A percentile compares a stretch with the other conserved stretches of the same genome.
These are phyloP conservation scores for Zaprionus davidi DNA, from an alignment of 1,140 invertebrate genomes.

Conservation along the genomic window DNA sequence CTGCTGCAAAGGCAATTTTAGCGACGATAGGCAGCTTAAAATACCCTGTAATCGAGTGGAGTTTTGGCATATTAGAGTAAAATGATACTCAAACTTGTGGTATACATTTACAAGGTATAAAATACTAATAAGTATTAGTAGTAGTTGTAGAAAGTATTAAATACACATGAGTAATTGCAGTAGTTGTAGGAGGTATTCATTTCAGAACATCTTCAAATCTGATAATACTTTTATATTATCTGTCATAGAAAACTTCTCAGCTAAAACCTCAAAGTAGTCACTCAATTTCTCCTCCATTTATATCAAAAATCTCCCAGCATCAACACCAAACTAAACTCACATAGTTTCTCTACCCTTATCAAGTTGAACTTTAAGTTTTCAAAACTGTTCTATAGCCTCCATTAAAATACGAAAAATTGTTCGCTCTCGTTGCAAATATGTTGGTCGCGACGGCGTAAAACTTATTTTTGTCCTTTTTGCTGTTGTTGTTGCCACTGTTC, in stretches of 20 bases:
- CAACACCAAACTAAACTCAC: neutral
- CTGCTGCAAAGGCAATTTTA: constrained; percentile 42
- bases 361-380: constrained; percentile 21
- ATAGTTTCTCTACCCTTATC: constrained; percentile 17
- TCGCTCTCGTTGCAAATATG: constrained; percentile 19
- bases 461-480: constrained; percentile 34
- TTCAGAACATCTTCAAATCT: too few species aligned
- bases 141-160: too few species aligned
- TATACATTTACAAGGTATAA: neutral
- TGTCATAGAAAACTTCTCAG: neutral
- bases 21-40: constrained; percentile 5
- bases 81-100: neutral
- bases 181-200: too few species aligned
- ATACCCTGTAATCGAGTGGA: neutral
- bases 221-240: too few species aligned
- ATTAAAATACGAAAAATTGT: constrained; percentile 39
- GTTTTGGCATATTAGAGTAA: neutral
- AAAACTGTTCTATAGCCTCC: constrained; percentile 16
- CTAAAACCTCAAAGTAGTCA: neutral
- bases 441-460: constrained; percentile 25
- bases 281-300: too few species aligned
- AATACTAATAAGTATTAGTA: too few species aligned
- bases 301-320: neutral
- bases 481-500: neutral
- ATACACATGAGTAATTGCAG: too few species aligned